These are phyloP conservation scores for Malurus elegans DNA, from an alignment of 2,113 vertebrate genomes.

Conservation along the genomic window DNA sequence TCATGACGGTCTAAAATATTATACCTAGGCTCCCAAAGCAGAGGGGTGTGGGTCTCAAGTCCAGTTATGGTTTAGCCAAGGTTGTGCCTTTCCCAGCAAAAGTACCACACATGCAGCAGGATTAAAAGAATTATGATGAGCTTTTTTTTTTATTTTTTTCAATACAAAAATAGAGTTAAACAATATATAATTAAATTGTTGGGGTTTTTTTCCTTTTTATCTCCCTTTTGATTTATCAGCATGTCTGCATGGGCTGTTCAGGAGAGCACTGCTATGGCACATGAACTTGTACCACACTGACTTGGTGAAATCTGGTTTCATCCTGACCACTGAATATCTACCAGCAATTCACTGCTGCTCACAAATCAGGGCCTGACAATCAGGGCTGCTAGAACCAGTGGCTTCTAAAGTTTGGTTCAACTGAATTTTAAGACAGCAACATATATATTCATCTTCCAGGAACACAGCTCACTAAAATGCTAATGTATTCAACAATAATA, in stretches of 20 bases:
- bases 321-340: neutral
- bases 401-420: neutral
- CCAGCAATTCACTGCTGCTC: neutral
- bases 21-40: neutral
- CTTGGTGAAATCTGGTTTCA: neutral
- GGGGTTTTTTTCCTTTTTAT: neutral
- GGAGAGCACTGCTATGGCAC: neutral
- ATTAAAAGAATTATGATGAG: neutral
- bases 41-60: neutral
- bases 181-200: neutral
- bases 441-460: neutral
- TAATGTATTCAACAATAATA: neutral
- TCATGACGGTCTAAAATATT: neutral
- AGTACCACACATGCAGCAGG: neutral
- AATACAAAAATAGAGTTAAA: neutral
- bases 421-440: neutral
- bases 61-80: neutral
- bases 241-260: neutral
- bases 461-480: neutral
- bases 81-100: neutral
- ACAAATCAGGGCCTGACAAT: neutral
- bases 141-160: neutral
- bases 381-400: neutral
- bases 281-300: neutral
- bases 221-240: neutral